Conservation (phyloP, 2,113 vertebrate species). For the Boulengerochromis microlepis region DNA sequence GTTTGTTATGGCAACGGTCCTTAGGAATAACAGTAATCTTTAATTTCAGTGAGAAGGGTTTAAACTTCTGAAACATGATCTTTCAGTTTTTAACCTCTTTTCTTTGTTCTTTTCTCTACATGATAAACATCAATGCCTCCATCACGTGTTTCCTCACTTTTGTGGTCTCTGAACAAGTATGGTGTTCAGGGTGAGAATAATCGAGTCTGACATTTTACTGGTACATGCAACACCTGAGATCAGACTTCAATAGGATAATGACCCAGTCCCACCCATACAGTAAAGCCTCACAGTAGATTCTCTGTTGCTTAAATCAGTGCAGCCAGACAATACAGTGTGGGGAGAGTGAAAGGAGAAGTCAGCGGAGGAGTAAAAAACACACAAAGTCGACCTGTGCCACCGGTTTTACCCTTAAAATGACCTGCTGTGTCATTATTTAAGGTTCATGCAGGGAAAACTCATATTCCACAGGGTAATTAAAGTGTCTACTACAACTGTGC, state of each 20-base stretch:
- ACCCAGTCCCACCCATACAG: not conserved
- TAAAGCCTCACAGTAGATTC: not conserved
- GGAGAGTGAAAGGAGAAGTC: not conserved
- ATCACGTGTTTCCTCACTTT: not conserved
- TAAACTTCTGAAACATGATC: constrained; percentile 17
- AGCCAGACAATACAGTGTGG: not conserved
- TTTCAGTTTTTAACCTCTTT: not conserved
- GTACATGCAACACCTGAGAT: not conserved
- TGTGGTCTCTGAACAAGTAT: not conserved
- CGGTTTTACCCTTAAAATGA: not conserved
- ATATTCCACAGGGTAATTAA: not conserved
- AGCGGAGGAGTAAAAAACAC: not conserved
- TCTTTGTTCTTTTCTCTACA: not conserved
- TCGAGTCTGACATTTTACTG: not conserved
- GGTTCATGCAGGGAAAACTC: not conserved
- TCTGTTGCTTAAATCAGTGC: not conserved
- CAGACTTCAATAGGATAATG: not conserved
- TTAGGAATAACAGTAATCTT: not conserved
- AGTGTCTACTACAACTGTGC: not conserved
- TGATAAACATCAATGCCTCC: not conserved
- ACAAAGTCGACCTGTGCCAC: not conserved
- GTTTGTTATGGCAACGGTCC: not conserved
- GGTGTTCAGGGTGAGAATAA: not conserved
- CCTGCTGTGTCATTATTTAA: not conserved
- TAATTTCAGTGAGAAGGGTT: constrained; percentile 8